A percentile compares a stretch with the other conserved stretches of the same genome.
Evolutionary conservation across 2,797 vertebrate genomes (phyloP).

Genomic region (Graptemys geographica): DNA sequence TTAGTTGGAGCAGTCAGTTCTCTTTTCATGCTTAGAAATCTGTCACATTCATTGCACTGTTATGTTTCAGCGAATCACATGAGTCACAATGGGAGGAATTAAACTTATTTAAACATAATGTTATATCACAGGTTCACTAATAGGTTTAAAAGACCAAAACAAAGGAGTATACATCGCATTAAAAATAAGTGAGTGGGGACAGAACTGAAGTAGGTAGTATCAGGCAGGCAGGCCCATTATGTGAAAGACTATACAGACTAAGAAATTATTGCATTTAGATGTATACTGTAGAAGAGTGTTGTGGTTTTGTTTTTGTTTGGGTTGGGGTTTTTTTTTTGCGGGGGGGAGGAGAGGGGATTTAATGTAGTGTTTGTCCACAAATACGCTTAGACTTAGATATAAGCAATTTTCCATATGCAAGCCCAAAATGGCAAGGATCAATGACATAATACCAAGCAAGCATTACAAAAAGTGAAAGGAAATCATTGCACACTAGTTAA

Average conservation of each 20-base stretch:
- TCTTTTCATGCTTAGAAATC: neutral
- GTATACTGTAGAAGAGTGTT: neutral
- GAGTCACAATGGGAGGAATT: neutral
- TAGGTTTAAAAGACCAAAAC: neutral
- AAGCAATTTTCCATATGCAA: neutral
- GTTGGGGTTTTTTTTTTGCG: neutral
- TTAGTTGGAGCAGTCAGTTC: neutral
- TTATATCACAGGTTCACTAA: neutral
- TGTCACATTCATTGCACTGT: neutral
- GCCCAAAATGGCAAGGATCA: neutral
- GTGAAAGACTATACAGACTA: conserved; percentile 27
- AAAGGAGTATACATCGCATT: neutral
- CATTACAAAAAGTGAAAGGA: neutral
- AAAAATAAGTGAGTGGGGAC: neutral
- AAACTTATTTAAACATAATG: neutral
- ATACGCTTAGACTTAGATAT: conserved; percentile 38
- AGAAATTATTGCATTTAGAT: neutral
- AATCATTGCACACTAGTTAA: neutral
- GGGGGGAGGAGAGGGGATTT: neutral
- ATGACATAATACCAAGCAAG: neutral
- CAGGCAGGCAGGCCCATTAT: neutral
- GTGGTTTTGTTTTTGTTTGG: too few relatives aligned
- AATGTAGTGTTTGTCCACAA: conserved; percentile 43
- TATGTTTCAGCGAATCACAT: neutral
- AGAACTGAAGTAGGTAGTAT: neutral